Percentiles rank a stretch among this genome's conserved stretches.
These are phyloP conservation scores for Varanus komodoensis DNA, from an alignment of 2,113 vertebrate species.

Conservation along the genomic window DNA sequence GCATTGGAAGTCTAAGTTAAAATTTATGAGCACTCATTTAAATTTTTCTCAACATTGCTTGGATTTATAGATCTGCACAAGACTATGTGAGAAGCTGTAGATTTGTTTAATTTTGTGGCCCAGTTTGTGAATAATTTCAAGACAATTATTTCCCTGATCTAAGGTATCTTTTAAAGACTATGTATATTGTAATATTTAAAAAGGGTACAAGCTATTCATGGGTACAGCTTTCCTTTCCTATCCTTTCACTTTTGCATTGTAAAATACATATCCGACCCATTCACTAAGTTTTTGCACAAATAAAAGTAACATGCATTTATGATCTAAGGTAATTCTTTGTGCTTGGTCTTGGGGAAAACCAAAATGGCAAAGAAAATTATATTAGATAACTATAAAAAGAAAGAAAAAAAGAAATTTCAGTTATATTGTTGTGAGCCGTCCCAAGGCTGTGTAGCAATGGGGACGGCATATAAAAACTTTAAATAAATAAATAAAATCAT, in stretches of 20 bases:
- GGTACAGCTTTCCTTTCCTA: neutral
- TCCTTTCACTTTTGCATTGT: constrained; percentile 41
- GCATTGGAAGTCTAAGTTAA: constrained; percentile 23
- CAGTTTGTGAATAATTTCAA: constrained; percentile 38
- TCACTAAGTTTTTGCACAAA: neutral
- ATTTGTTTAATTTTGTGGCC: constrained; percentile 33
- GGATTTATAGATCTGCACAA: constrained; percentile 25
- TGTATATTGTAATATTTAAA: constrained; percentile 40
- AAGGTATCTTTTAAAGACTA: constrained; percentile 39
- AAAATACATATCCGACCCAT: constrained; percentile 44
- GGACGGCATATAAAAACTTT: no score
- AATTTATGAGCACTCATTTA: constrained; percentile 1
- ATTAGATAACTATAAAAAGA: constrained; percentile 46
- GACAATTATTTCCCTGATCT: constrained; percentile 35
- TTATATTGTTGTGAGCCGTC: no score
- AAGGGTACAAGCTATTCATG: constrained; percentile 32
- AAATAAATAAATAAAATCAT: neutral
- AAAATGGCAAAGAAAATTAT: constrained; percentile 40
- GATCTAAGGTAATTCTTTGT: constrained; percentile 55
- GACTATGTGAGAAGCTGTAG: constrained; percentile 31
- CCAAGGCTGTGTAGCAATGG: no score
- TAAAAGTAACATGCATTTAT: constrained; percentile 38
- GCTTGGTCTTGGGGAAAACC: constrained; percentile 11
- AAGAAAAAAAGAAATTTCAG: constrained; percentile 53
- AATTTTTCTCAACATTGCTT: constrained; percentile 28